Conservation (phyloP, 1,140 invertebrate genomes). For the Lasioglossum albipes region DNA sequence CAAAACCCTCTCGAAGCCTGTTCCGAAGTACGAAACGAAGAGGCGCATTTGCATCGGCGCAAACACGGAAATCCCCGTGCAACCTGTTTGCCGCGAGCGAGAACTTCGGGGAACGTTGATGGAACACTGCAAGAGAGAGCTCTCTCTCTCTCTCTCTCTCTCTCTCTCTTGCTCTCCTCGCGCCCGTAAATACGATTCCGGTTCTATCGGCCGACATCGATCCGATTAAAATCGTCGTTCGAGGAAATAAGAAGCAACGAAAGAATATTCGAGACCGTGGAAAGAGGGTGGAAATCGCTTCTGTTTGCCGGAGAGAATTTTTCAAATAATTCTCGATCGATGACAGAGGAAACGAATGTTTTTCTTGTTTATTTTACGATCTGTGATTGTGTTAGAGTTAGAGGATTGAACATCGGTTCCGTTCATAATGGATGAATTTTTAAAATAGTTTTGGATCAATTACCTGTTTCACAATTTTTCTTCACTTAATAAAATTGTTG, state of each 20-base stretch:
- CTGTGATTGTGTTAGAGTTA: no score
- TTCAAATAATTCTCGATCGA: no score
- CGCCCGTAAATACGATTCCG: constrained; percentile 9
- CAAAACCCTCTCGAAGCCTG: constrained; percentile 17
- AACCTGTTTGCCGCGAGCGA: constrained; percentile 37
- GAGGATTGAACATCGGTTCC: no score
- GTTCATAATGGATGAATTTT: no score
- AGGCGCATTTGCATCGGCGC: constrained; percentile 38
- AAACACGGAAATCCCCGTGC: constrained; percentile 41
- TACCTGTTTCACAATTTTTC: no score
- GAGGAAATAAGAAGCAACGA: neutral
- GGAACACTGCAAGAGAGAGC: neutral
- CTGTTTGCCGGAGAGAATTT: no score
- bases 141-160: neutral
- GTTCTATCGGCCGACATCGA: neutral
- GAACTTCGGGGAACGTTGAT: constrained; percentile 37
- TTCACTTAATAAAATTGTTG: no score
- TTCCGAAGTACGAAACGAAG: constrained; percentile 27
- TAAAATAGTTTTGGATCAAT: no score
- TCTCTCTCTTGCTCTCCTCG: no score
- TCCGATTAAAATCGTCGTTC: constrained; percentile 12
- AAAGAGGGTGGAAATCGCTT: no score
- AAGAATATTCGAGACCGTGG: neutral
- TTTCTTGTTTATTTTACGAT: no score
- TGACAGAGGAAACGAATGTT: no score